phyloP scores from a whole-genome alignment of 2,888 invertebrate species.

The Chalcosyrphus nemorum region DNA sequence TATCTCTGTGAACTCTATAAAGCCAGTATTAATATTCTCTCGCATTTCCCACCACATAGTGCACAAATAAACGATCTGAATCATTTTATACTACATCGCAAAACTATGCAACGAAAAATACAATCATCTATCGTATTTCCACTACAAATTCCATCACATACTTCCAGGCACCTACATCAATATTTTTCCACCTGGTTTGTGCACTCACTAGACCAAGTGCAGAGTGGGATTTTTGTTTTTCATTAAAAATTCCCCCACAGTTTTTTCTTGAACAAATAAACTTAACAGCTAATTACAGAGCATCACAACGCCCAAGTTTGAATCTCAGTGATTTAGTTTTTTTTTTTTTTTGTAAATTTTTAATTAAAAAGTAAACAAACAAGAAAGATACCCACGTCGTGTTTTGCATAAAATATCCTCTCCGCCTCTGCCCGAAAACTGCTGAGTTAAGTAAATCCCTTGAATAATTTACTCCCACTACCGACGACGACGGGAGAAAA shows the following conservation, averaged over 20 bases:
- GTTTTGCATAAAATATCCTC: constrained; percentile 48
- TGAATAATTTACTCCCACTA: constrained; percentile 51
- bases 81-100: not conserved
- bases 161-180: not conserved
- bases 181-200: constrained; percentile 12
- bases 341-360: too few species aligned
- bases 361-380: constrained; percentile 66
- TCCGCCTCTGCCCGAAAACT: not conserved
- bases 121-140: not conserved
- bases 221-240: not conserved
- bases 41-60: too few species aligned
- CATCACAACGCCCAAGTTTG: constrained; percentile 5
- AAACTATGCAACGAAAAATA: constrained; percentile 31
- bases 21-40: too few species aligned
- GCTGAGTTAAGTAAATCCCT: constrained; percentile 39
- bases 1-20: too few species aligned
- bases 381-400: constrained; percentile 15
- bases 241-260: constrained; percentile 15
- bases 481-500: not conserved
- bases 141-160: constrained; percentile 26
- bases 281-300: constrained; percentile 51
- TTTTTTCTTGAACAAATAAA: constrained; percentile 35
- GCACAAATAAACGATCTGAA: too few species aligned
- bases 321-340: constrained; percentile 38
- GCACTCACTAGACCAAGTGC: not conserved